Evolutionary conservation across 2,888 invertebrate genomes (phyloP), one percentile per base, ranked within the genome.

Genomic region (Caenorhabditis sp.): DNA sequence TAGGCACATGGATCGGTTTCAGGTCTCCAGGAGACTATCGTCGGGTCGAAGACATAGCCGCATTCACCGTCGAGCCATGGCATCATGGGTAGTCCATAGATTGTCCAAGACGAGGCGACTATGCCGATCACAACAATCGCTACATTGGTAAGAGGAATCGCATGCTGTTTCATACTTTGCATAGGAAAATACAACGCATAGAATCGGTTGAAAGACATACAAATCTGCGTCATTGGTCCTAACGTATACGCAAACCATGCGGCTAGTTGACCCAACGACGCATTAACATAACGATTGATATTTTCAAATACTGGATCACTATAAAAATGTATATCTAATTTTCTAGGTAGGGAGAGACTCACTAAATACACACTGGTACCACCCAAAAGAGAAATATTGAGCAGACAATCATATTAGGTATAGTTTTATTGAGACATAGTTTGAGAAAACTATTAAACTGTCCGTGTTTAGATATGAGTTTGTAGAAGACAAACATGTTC

Each of bases 391-490:
- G 43, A 36, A 70, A 70, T 1, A 65, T 43, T 26, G 66, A 63
- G 50, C 70, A 66, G 23, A 66, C 66, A n/a, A 70, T 70, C 36
- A 66, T 59, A 36, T 70, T 70, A 12, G 70, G 70, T 5, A 70
- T 52, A 23, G 70, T 70, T 60, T 70, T 70, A 1, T 56, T 65
- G 7, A 70, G 62, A 26, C 70, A 70, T 49, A 70, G 20, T 49
- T 70, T 70, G 26, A 62, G 66, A 58, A 70, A 70, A 31, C 66
- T 62, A 31, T 59, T 63, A 14, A 59, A 62, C 59, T 66, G 66
- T 4, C 70, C 70, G 1, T 54, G 43, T 63, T 63, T 70, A 7
- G 59, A 66, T 20, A 59, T 23, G 25, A 70, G 66, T 31, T 70
- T 70, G 31, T 57, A 31, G 56, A 66, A 70, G 21, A 70, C 66